A percentile compares a stretch with the other conserved stretches of the same genome.
phyloP scores from a whole-genome alignment of 2,797 vertebrate genomes.

The Phalanger gymnotis region DNA sequence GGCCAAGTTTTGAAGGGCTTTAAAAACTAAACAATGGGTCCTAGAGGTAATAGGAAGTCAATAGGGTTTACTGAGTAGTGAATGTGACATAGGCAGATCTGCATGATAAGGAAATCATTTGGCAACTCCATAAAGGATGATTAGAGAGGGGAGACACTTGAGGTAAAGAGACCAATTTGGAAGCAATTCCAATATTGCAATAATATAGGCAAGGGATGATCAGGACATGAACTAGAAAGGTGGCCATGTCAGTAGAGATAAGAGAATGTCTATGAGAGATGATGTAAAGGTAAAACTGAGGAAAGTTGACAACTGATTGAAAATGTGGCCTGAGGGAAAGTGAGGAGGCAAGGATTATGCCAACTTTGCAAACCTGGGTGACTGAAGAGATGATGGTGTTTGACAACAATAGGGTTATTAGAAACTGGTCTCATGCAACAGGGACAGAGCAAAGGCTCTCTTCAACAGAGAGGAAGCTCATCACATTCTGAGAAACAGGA shows the following conservation, averaged over 20 bases:
- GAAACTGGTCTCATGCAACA: not conserved
- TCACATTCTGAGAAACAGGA: not conserved
- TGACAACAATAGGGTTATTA: not conserved
- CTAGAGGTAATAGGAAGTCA: not conserved
- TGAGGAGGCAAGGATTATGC: not conserved
- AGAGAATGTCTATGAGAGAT: not conserved
- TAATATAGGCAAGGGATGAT: not conserved
- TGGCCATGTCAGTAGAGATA: not conserved
- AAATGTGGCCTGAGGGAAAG: not conserved
- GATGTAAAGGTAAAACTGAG: not conserved
- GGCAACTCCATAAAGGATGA: not conserved
- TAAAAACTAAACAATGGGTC: not conserved
- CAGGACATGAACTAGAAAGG: not conserved
- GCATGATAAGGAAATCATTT: not conserved
- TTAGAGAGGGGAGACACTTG: not conserved
- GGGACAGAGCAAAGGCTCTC: not conserved
- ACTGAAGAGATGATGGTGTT: not conserved
- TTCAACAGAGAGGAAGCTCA: not conserved
- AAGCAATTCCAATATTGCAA: not conserved
- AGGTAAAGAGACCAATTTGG: not conserved
- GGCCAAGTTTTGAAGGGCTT: not conserved
- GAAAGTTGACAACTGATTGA: not conserved
- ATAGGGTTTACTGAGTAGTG: not conserved
- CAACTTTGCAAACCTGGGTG: not conserved
- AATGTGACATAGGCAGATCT: not conserved